A percentile compares a stretch with the other conserved stretches of the same genome.
Conservation (phyloP, 2,797 vertebrate genomes). For the Melanotaenia parkinsoni region DNA sequence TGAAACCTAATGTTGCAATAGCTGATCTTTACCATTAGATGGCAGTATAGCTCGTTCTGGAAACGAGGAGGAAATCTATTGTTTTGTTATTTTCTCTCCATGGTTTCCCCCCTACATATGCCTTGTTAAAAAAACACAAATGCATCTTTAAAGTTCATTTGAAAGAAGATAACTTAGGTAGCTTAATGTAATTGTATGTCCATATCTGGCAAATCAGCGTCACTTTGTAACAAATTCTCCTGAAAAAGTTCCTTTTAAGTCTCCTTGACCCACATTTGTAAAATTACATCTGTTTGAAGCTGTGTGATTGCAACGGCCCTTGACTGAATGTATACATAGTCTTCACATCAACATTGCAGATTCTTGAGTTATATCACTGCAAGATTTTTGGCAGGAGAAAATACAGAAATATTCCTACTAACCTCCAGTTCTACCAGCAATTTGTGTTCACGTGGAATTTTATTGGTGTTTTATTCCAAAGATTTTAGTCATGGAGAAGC, state of each 20-base stretch:
- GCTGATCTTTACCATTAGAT: slow-evolving; percentile 38
- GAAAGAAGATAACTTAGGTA: neutral
- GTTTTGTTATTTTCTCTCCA: neutral
- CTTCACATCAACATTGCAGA: neutral
- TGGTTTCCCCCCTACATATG: neutral
- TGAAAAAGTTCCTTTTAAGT: neutral
- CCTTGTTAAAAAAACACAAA: neutral
- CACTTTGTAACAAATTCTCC: neutral
- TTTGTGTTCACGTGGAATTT: neutral
- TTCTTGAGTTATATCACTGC: neutral
- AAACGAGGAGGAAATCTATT: neutral
- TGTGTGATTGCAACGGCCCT: neutral
- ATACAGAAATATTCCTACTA: neutral
- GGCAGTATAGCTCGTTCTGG: slow-evolving; percentile 33
- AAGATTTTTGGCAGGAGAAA: neutral
- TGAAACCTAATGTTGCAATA: slow-evolving; percentile 1
- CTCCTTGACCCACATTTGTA: neutral
- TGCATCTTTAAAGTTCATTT: neutral
- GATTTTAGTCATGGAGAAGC: neutral
- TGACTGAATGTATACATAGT: neutral
- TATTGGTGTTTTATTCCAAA: neutral
- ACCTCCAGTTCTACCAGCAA: neutral
- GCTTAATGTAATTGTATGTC: neutral
- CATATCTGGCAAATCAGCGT: neutral
- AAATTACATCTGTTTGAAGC: neutral